Evolutionary conservation across 1,140 invertebrate genomes (phyloP), one percentile per base, ranked within the genome.

Genomic region (Heliconius congener): DNA sequence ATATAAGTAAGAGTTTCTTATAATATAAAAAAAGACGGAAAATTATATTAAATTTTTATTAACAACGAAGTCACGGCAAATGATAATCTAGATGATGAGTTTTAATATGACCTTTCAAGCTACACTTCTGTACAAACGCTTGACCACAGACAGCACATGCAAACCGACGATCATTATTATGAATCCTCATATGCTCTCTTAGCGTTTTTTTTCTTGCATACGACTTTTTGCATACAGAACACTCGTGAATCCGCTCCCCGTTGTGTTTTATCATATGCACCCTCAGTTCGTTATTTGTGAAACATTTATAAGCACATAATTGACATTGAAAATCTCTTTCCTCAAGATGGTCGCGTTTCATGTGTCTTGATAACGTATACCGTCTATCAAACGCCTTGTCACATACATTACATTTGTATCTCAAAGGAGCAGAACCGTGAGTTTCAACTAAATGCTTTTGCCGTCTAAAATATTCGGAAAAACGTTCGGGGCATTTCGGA

Each of bases 191-290:
- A 85, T 97, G 97, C 73, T 96, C 95, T 75, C 96, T 95, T 90
- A 97, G 95, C 46, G 96, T 96, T 84, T 97, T 96, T 84, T 96
- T 96, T 60, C 96, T 94, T 0, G 95, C 96, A 86, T 96, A 97
- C 3, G 95, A 90, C 77, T 96, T 95, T 42, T 95, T 94, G 85
- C 96, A 97, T 3, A 96, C 93, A 5, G 91, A 86, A 83, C 96
- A 96, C 34, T 95, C 92, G 76, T 95, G 96, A 11, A 95, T 93
- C 42, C 88, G 91, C 72, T 96, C 96, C 0, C 96, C 96, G 3
- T 95, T 96, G 78, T 97, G 96, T 8, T 72, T 72, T 16, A 97
- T 91, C 95, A 97, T 97, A 88, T 96, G 95, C 0, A 94, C 91
- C 23, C 91, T 90, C 30, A 96, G 82, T 39, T 92, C 92, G 34